Base-by-base conservation (phyloP, 2,888 invertebrate genomes). In the Cataglyphis cursor region DNA sequence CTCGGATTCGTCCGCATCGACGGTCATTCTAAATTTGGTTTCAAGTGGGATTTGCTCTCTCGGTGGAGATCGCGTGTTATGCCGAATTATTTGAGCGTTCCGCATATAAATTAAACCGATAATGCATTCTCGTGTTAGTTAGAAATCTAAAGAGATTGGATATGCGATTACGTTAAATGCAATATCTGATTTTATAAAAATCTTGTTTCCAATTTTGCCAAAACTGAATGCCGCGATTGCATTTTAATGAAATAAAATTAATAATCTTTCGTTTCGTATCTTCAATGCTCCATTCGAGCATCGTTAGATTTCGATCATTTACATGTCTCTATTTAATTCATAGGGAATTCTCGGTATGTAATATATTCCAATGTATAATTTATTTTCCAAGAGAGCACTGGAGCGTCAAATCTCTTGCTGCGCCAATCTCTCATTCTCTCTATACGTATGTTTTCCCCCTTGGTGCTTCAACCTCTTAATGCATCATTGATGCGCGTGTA, bases 31-130 rank as follows among this genome's bases (percentile, higher is more conserved):
- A 73, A 72, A 80, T 72, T 72, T 72, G 57, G 35, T 80, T 59
- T 80, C 78, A 24, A 80, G 73, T 80, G 59, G 78, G 73, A 80
- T 80, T 80, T 72, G 59, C 59, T 70, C 72, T 78, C 73, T 80
- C 78, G 18, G 24, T 44, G 68, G 68, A 54, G 76, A 51, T 72
- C 24, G 72, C 78, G 59, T 70, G 72, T 80, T 80, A 80, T 80
- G 35, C 44, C 78, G 44, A 80, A 72, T 80, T 72, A 80, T 80
- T 80, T 80, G 78, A 80, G 44, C 73, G 72, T 80, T 44, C 78
- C 72, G 78, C 73, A 72, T 80, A 80, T 80, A 80, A 80, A 80
- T 80, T 80, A 80, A 44, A 80, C 21, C 73, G 78, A 72, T 80
- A 80, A 80, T 80, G 35, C 59, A 72, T 80, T 80, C 59, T 80